A percentile compares a stretch with the other conserved stretches of the same genome.
phyloP scores from a whole-genome alignment of 1,140 invertebrate genomes.

The Pentalonia nigronervosa region DNA sequence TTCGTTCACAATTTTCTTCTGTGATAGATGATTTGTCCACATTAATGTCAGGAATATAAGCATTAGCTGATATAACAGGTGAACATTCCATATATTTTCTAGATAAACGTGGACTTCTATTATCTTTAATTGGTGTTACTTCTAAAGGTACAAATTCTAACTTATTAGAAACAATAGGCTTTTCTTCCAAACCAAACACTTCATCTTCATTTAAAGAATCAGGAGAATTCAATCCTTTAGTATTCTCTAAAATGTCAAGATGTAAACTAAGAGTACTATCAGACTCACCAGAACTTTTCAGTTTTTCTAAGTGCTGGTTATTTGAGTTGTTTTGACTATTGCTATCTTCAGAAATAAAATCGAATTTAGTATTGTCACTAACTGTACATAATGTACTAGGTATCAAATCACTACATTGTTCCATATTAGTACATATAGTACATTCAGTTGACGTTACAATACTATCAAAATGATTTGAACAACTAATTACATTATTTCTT shows the following conservation, averaged over 20 bases:
- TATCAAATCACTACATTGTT: not conserved
- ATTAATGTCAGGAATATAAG: not conserved
- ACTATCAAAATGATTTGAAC: not conserved
- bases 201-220: conserved; percentile 48
- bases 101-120: conserved; percentile 48
- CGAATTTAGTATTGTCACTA: not conserved
- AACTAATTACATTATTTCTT: not conserved
- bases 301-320: not conserved
- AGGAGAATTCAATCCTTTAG: conserved; percentile 34
- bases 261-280: conserved; percentile 53
- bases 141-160: conserved; percentile 52
- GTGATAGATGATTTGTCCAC: not conserved
- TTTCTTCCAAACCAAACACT: conserved; percentile 11
- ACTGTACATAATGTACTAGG: not conserved
- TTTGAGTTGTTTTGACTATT: not conserved
- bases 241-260: conserved; percentile 30
- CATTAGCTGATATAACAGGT: conserved; percentile 52
- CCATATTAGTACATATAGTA: not conserved
- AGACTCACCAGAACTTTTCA: conserved; percentile 26
- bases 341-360: conserved; percentile 31
- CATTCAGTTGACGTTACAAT: not conserved
- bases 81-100: conserved; percentile 55
- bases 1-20: conserved; percentile 45
- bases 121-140: conserved; percentile 33
- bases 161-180: conserved; percentile 47